Conservation (phyloP, 2,113 vertebrate species). For the Petroica traversi region DNA sequence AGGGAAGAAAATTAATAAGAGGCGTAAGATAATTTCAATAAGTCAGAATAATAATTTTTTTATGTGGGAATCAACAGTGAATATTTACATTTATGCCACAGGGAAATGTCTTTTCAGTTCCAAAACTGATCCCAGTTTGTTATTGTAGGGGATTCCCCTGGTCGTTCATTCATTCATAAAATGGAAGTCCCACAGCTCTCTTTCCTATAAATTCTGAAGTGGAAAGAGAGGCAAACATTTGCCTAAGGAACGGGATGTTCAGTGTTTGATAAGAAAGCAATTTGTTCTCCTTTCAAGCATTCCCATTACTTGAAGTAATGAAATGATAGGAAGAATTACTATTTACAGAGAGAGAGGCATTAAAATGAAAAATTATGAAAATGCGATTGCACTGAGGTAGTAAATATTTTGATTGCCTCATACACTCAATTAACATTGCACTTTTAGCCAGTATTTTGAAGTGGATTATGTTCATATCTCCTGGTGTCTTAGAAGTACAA, state of each 20-base stretch:
- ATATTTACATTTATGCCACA: not conserved
- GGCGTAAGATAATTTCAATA: not conserved
- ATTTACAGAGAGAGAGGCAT: not conserved
- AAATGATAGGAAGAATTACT: not conserved
- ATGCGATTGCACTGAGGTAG: not conserved
- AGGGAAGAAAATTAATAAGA: not conserved
- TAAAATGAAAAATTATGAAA: conserved; percentile 5
- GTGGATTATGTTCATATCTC: not conserved
- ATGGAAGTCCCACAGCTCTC: not conserved
- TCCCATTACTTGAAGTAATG: not conserved
- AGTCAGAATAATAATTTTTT: not conserved
- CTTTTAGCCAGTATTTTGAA: not conserved
- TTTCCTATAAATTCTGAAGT: not conserved
- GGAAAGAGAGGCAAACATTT: not conserved
- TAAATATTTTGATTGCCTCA: conserved; percentile 3
- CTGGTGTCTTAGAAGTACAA: not conserved
- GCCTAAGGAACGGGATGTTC: not conserved
- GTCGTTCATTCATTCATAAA: not conserved
- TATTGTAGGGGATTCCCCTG: not conserved
- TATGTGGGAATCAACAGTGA: accelerated
- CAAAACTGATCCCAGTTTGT: not conserved
- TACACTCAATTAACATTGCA: not conserved
- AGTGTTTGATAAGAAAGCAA: not conserved
- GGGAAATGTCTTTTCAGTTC: not conserved
- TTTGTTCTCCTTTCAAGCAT: not conserved